Conservation (phyloP, 1,140 invertebrate species). For the Drosophila pandora region DNA sequence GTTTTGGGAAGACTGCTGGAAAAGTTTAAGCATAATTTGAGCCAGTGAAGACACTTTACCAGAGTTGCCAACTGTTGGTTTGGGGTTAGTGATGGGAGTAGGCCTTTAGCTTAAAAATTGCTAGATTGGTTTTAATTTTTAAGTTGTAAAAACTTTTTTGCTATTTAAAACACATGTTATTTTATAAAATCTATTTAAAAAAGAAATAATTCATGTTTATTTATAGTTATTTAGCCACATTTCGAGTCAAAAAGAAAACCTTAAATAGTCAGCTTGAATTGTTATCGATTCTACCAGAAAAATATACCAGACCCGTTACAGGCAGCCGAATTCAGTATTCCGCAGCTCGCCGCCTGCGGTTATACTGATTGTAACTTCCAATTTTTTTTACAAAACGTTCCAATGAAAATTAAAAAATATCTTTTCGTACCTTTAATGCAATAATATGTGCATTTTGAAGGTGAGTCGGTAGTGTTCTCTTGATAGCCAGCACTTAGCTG, state of each 20-base stretch:
- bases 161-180: no score
- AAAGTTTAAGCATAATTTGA: slow-evolving; percentile 36
- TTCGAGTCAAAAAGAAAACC: no score
- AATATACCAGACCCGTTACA: not conserved
- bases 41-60: slow-evolving; percentile 12
- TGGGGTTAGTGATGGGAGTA: not conserved
- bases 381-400: slow-evolving; percentile 64
- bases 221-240: no score
- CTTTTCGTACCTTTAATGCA: slow-evolving; percentile 74
- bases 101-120: no score
- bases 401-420: slow-evolving; percentile 76
- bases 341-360: slow-evolving; percentile 31
- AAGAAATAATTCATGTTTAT: no score
- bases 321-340: slow-evolving; percentile 18
- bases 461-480: slow-evolving; percentile 48
- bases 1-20: slow-evolving; percentile 43
- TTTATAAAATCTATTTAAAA: no score
- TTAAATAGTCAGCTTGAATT: not conserved
- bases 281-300: not conserved
- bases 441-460: slow-evolving; percentile 82
- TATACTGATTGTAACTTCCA: slow-evolving; percentile 49
- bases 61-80: slow-evolving; percentile 21
- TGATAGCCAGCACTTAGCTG: not conserved
- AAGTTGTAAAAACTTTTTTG: no score
- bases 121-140: no score